Percentiles rank a stretch among this genome's conserved stretches.
Evolutionary conservation across 2,113 vertebrate species (phyloP).

Genomic region (Gavia stellata): DNA sequence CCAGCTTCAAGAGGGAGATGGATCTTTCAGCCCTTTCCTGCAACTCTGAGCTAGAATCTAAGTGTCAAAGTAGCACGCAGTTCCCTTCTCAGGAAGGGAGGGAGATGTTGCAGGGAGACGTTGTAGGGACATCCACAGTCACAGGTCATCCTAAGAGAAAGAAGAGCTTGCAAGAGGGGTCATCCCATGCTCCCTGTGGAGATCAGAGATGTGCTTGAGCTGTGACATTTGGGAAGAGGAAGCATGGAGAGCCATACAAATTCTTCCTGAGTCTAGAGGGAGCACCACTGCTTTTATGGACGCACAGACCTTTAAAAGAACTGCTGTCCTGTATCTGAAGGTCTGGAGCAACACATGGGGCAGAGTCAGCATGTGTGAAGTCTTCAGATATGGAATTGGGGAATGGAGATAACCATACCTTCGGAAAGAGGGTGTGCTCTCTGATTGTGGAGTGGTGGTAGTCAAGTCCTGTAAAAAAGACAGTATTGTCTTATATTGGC

Average conservation of each 20-base stretch:
- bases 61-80: background rate
- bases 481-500: background rate
- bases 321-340: background rate
- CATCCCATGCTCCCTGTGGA: background rate
- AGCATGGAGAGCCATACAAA: background rate
- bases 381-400: background rate
- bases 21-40: conserved; percentile 46
- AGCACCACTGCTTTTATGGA: background rate
- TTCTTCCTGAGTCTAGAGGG: background rate
- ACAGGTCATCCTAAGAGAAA: background rate
- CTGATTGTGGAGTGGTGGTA: background rate
- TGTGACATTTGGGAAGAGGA: background rate
- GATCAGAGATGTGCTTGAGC: background rate
- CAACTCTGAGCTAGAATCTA: background rate
- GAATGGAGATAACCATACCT: background rate
- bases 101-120: background rate
- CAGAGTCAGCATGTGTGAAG: background rate
- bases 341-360: background rate
- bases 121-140: background rate
- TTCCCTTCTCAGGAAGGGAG: background rate
- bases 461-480: background rate
- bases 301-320: background rate
- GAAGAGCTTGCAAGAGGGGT: background rate
- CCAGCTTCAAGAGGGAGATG: conserved; percentile 54
- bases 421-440: background rate